Base-by-base conservation (phyloP, 1,140 invertebrate species). In the Polypedilum pembai region DNA sequence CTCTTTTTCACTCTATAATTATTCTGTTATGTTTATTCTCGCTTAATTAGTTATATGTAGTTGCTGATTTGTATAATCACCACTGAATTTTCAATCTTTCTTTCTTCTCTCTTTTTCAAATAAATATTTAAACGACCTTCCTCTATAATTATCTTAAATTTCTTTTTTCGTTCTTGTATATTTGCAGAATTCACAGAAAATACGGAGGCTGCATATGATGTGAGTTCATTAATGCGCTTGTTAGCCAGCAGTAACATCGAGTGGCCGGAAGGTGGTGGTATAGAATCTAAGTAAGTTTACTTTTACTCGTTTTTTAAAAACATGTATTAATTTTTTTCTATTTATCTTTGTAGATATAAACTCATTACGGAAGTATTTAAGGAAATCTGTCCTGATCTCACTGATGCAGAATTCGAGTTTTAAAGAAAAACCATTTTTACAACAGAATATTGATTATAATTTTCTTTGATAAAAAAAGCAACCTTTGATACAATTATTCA, bases 321-420 rank as follows among this genome's bases (percentile, higher is more conserved):
- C n/a, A n/a, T 20, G 40, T 41, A 74, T 33, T 33, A 33, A 33
- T 56, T 56, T 3, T 56, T 21, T 15, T 40, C 15, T 73, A 74
- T 72, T 73, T 63, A 69, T 74, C 5, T 77, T 77, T 21, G n/a
- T 77, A 81, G 80, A 79, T 81, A 81, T 78, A 76, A 79, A 76
- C 75, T 82, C 76, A 82, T 82, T 75, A 79, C 82, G 77, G 79
- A 77, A 76, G 80, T 77, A 78, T 82, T 79, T 75, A 81, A 80
- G 76, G 78, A 80, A 76, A 69, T 79, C 75, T 81, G 76, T 74
- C 80, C 80, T 74, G 79, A 81, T 69, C 56, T 74, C 65, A 18
- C 65, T 69, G 65, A 69, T 18, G 17, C 65, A 10, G 65, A 69
- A 69, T 20, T 69, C 8, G 65, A 69, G 20, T 69, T 20, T 69